Base-by-base conservation (phyloP, 1,140 invertebrate species). In the Drosophila ercepeae region DNA sequence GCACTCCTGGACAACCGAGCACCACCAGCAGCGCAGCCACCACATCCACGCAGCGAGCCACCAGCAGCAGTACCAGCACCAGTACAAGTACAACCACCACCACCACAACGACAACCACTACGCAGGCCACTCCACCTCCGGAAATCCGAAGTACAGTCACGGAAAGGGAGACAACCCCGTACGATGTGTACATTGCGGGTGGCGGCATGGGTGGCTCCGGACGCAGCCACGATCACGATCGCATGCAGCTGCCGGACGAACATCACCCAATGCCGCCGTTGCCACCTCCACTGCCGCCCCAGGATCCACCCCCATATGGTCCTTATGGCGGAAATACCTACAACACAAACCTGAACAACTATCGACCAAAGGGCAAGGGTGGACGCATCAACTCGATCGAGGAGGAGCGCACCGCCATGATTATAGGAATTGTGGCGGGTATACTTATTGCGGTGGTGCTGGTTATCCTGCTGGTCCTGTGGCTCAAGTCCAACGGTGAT, bases 401-500 rank as follows among this genome's bases (percentile, higher is more conserved):
- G 21, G 95, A 95, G 5, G 95, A 95, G 70, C 94, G 94, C 73
- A 94, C 94, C 0, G 95, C 94, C 2, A 92, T 97, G 67, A 95
- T 97, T 41, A 97, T 98, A 34, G 96, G 96, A 69, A 97, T 98
- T 63, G 97, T 98, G 55, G 97, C 97, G 0, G 97, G 96, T 18
- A 96, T 97, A 5, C 92, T 99, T 39, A 98, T 99, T 78, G 96
- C 97, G 19, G 95, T 99, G 59, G 95, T 99, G 9, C 93, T 98
- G 27, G 95, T 99, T 52, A 96, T 98, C 14, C 94, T 98, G 27
- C 94, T 98, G 46, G 95, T 99, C 55, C 94, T 98, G 69, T 97
- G 97, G 91, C 91, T 94, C 53, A 96, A 97, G 91, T 96, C 96
- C 73, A 94, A 96, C 42, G 94, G 96, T 11, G 96, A 98, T 89